Evolutionary conservation across 2,113 vertebrate species (phyloP), one percentile per base, ranked within the genome.

Genomic region (Columbina picui): DNA sequence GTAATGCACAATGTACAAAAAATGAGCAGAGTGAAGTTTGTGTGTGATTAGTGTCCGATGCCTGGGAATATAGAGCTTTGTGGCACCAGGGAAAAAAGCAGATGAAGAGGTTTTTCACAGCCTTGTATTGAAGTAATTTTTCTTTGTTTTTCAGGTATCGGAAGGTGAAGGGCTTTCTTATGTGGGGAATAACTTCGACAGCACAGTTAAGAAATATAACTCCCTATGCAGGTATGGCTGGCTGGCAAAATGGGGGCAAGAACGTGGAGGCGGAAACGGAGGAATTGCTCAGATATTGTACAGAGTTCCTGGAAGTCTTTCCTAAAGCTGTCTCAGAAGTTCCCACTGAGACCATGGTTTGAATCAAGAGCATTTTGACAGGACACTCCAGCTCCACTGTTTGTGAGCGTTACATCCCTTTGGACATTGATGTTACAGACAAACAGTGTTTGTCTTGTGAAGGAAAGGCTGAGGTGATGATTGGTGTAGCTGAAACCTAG

Each of bases 111-210:
- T 41, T 67, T 4, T n/a, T 41, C 19, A 10, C 9, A 52, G 41
- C 17, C 13, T 21, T 26, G 2, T 23, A 3, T 3, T 89, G 20
- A 50, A 36, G 15, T 47, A 27, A 12, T 55, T 53, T 36, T 50
- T 34, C 7, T 4, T 41, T 64, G 3, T 38, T 80, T 90, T 97
- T 76, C 88, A 99, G 99, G 98, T 98, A 41, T 99, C 98, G 4
- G 98, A 99, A 96, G 98, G 99, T 6, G 98, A 99, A 41, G 97
- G 99, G 60, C 97, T 99, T 80, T 98, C 97, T 3, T 99, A 99
- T 13, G 98, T 99, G 88, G 99, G 98, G 14, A 98, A 94, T 77
- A 99, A 99, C 96, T 99, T 99, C 29, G 97, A 98, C 82, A 50
- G 81, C 0, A 97, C 79, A 19, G 97, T 97, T 15, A 65, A 97